Evolutionary conservation across 2,797 vertebrate species (phyloP).

Genomic region (Thamnophis elegans): DNA sequence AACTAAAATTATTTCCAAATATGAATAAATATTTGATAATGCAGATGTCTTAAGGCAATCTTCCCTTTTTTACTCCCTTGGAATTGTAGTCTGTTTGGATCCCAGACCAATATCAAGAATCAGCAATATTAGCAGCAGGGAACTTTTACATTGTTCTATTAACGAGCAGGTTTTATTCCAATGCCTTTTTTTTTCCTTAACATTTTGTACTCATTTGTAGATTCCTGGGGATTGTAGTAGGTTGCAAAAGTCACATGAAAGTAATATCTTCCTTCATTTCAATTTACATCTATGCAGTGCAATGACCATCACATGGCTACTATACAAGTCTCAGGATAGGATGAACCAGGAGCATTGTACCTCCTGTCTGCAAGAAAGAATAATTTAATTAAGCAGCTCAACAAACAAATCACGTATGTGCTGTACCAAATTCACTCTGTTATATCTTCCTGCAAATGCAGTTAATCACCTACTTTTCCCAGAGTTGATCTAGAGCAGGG

Average conservation of each 20-base stretch:
- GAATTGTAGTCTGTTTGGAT: slow-evolving; percentile 24
- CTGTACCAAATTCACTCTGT: neutral
- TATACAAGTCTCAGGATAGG: neutral
- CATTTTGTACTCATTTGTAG: neutral
- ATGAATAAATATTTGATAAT: slow-evolving; percentile 61
- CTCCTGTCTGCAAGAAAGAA: neutral
- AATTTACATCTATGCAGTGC: neutral
- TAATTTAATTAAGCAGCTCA: neutral
- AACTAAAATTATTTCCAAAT: slow-evolving; percentile 52
- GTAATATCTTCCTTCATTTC: neutral
- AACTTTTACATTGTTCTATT: slow-evolving; percentile 38
- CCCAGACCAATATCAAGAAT: slow-evolving; percentile 1
- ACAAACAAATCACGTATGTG: neutral
- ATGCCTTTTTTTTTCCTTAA: slow-evolving; percentile 29
- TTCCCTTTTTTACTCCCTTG: neutral
- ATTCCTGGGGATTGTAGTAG: neutral
- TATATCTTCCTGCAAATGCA: neutral
- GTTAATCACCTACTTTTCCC: neutral
- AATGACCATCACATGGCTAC: neutral
- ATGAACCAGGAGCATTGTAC: neutral
- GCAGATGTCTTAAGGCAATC: slow-evolving; percentile 34
- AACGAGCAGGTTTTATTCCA: slow-evolving; percentile 42
- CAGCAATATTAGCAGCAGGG: neutral
- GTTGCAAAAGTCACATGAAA: neutral
- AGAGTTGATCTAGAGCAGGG: neutral